Evolutionary conservation across 2,797 vertebrate species (phyloP).

Genomic region (Diglossa cyanea): DNA sequence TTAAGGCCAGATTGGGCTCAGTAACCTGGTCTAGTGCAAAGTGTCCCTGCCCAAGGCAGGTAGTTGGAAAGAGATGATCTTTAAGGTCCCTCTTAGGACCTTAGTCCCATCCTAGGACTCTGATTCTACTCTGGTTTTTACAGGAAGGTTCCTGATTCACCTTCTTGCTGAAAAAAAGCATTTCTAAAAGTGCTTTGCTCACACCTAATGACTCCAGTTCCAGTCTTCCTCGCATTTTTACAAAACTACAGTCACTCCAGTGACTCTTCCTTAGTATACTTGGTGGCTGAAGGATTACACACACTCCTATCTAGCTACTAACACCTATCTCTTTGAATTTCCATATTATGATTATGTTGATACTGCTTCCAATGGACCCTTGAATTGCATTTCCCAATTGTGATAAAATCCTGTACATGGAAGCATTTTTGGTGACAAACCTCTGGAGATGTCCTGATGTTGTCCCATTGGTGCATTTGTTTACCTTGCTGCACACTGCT

Average conservation of each 20-base stretch:
- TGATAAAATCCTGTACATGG: not conserved
- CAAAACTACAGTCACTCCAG: not conserved
- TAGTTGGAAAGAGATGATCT: not conserved
- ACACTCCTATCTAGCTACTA: not conserved
- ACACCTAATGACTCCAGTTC: not conserved
- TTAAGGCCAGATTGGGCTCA: not conserved
- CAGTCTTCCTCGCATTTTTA: not conserved
- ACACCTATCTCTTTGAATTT: not conserved
- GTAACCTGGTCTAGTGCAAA: not conserved
- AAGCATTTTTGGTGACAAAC: not conserved
- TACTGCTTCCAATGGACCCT: not conserved
- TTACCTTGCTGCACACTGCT: rapidly evolving
- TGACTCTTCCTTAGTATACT: not conserved
- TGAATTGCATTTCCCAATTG: not conserved
- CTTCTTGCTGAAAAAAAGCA: not conserved
- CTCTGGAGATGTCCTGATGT: not conserved
- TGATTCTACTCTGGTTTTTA: not conserved
- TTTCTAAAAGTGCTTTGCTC: not conserved
- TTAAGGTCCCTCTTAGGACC: not conserved
- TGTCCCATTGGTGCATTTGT: rapidly evolving
- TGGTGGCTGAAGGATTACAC: not conserved
- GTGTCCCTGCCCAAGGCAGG: not conserved
- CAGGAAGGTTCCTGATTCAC: rapidly evolving
- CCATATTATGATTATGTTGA: not conserved
- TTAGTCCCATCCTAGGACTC: too few species aligned